Evolutionary conservation across 2,888 invertebrate species (phyloP), one percentile per base, ranked within the genome.

Genomic region (Tromatobia lineatoria): DNA sequence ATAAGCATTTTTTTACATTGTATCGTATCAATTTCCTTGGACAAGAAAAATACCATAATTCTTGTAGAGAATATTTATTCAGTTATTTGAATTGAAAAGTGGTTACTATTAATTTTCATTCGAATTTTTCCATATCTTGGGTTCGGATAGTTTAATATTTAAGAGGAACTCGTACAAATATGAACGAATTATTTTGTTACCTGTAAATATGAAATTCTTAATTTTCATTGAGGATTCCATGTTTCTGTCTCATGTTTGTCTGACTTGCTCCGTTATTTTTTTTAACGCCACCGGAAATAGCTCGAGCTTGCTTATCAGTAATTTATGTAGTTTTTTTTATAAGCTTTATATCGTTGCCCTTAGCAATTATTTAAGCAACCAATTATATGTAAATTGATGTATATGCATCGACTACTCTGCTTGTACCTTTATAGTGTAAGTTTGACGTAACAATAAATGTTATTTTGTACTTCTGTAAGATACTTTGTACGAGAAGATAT

Each of bases 391-490:
- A 18, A 70, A 20, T 70, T 15, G 0, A 45, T 74, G 82, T 67
- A 69, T 59, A 77, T 71, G 66, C 34, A 57, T n/a, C 18, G 15
- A 59, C 42, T 52, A 47, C 38, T 59, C 7, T 57, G 45, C 25
- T 29, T 82, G 76, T 77, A 67, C 38, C 52, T 67, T 52, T 78
- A 4, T 74, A 80, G 29, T 18, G 10, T 59, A 74, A 67, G 47
- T 59, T 67, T 59, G 15, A 59, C 38, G 29, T 54, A 52, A 61
- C 73, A 78, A 79, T 70, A 82, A 74, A 82, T 57, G 13, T 45
- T 45, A 23, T 70, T 79, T 82, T 74, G 11, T 79, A 82, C 66
- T 42, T 75, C 7, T 79, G 38, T 34, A 74, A 78, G 67, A 29
- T 73, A 15, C 18, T 45, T 66, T 20, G 7, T 45, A 25, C 3